These are phyloP conservation scores for Apogon talboti DNA, from an alignment of 2,797 vertebrate species.

Conservation along the genomic window DNA sequence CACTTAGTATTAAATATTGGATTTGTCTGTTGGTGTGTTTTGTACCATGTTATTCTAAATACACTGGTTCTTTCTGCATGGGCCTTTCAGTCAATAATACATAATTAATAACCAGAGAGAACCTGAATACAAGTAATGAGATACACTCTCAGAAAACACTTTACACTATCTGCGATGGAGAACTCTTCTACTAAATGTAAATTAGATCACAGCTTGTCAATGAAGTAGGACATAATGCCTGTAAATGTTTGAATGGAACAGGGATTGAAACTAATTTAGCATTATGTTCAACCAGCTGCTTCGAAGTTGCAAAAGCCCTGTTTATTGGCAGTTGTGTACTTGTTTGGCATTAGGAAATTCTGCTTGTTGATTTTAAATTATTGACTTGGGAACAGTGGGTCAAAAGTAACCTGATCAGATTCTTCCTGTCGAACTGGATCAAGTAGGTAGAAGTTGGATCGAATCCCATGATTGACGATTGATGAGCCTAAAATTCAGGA, in stretches of 20 bases:
- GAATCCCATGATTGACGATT: too few species aligned
- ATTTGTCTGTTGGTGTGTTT: background rate
- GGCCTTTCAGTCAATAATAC: background rate
- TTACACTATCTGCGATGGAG: background rate
- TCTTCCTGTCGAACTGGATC: too few species aligned
- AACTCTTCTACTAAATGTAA: constrained; percentile 2
- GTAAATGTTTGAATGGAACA: constrained; percentile 11
- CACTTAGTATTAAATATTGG: background rate
- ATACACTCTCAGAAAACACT: background rate
- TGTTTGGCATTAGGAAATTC: background rate
- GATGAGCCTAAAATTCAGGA: too few species aligned
- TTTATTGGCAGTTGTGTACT: background rate
- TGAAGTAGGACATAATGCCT: background rate
- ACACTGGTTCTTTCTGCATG: background rate
- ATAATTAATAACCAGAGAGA: constrained; percentile 14
- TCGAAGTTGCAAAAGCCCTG: background rate
- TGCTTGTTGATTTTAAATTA: too few species aligned
- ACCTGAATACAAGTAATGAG: background rate
- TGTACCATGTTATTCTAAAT: background rate
- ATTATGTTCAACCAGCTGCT: constrained; percentile 18
- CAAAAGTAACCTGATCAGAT: too few species aligned
- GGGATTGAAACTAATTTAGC: constrained; percentile 7
- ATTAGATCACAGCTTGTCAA: constrained; percentile 1
- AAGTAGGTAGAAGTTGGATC: too few species aligned
- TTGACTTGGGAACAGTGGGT: too few species aligned